phyloP scores from a whole-genome alignment of 2,113 vertebrate genomes.

The Rostratula benghalensis region DNA sequence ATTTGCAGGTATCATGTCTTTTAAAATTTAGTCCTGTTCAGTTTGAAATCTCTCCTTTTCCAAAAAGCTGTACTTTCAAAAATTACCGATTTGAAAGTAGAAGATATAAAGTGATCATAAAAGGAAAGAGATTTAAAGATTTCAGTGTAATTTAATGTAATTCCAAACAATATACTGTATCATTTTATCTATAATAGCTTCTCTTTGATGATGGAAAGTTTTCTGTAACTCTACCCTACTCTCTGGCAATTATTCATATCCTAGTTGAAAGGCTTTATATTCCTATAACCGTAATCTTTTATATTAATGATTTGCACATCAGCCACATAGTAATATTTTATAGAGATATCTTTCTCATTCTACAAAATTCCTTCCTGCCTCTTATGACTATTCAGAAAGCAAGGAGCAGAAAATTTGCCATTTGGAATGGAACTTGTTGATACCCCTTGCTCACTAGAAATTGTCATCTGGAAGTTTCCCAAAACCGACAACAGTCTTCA shows the following conservation, averaged over 20 bases:
- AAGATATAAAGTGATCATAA: not conserved
- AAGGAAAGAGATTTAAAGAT: slow-evolving; percentile 27
- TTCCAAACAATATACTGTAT: slow-evolving; percentile 30
- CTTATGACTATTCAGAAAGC: not conserved
- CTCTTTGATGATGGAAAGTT: not conserved
- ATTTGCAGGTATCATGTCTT: not conserved
- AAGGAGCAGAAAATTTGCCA: not conserved
- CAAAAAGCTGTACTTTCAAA: not conserved
- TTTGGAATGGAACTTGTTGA: slow-evolving; percentile 11
- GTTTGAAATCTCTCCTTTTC: not conserved
- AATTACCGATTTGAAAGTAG: not conserved
- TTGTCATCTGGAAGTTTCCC: not conserved
- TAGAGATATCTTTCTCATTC: not conserved
- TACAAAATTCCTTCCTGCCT: not conserved
- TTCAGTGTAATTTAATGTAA: slow-evolving; percentile 23
- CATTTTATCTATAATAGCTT: slow-evolving; percentile 20
- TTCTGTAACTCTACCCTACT: slow-evolving; percentile 3
- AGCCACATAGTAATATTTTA: slow-evolving; percentile 16
- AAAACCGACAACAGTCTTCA: not conserved
- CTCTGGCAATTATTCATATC: slow-evolving; percentile 10
- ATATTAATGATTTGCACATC: slow-evolving; percentile 42
- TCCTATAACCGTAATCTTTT: slow-evolving; percentile 16
- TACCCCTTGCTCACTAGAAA: not conserved
- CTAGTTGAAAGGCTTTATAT: slow-evolving; percentile 40
- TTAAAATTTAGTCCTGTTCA: not conserved